Conservation (phyloP, 2,797 vertebrate species). For the Saxicola maurus region DNA sequence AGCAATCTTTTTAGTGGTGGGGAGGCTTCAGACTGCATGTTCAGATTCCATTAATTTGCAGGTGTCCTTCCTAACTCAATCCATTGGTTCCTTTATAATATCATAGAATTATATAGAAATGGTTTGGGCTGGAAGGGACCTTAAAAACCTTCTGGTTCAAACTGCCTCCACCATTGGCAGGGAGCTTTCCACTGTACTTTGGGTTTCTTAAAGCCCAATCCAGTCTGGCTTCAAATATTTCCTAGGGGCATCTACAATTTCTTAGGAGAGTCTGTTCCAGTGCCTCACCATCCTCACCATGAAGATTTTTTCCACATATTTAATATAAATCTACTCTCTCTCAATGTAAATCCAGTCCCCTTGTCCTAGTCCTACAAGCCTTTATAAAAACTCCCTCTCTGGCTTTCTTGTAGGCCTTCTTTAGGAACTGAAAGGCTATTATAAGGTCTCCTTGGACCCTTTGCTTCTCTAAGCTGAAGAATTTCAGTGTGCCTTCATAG, state of each 20-base stretch:
- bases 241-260: background rate
- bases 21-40: background rate
- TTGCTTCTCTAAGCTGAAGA: background rate
- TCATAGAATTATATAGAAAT: background rate
- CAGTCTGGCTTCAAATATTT: background rate
- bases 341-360: background rate
- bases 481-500: background rate
- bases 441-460: background rate
- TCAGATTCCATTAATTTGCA: background rate
- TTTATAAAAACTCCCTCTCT: background rate
- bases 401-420: background rate
- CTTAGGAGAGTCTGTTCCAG: background rate
- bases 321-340: background rate
- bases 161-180: background rate
- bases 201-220: background rate
- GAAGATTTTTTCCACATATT: background rate
- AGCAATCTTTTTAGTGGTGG: background rate
- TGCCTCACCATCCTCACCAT: background rate
- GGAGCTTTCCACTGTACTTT: background rate
- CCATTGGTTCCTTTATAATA: background rate
- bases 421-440: background rate
- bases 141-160: background rate
- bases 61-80: background rate
- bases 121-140: background rate
- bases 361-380: background rate